Base-by-base conservation (phyloP, 2,797 vertebrate genomes). In the Anableps anableps region DNA sequence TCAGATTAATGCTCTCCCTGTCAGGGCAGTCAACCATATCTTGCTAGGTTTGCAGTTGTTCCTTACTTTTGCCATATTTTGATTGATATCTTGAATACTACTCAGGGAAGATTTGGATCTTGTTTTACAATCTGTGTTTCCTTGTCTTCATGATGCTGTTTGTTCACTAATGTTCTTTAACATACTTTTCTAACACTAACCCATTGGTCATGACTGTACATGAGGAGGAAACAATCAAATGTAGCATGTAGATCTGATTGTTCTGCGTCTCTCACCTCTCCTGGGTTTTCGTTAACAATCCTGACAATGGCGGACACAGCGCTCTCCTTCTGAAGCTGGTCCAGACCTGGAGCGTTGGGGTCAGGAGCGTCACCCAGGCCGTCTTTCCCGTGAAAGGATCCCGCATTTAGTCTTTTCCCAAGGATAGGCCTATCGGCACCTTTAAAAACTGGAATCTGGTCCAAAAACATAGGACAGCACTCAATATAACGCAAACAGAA, bases 321-420 rank as follows among this genome's bases (percentile, higher is more conserved):
- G 0, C 83, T 82, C 78, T 97, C 95, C 80, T 93, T 55, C 87
- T 96, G 95, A 36, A 95, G 19, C 78, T 92, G 80, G 64, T 96
- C 95, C 82, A 94, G 74, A 38, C 88, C 82, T 0, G 96, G 96
- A 51, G 94, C 91, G 0, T 89, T 11, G 3, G 93, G 86, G 78
- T 96, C 96, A 1, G 95, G 95, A 48, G 87, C 91, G 16, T 97
- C 96, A 41, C 96, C 96, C 21, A 96, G 85, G 17, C 96, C 96
- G 64, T 97, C 95, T 78, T 83, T 10, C 2, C 96, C 96, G 26
- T 96, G 95, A 85, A 96, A 97, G 4, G 81, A 0, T 74, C 85
- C 84, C 0, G 89, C 91, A 45, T 36, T 0, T 0, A 94, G 43
- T 21, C 6, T 9, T 2, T 93, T 84, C 14, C 93, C 95, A 0